phyloP scores from a whole-genome alignment of 2,113 vertebrate genomes.

The Laticauda laticaudata region DNA sequence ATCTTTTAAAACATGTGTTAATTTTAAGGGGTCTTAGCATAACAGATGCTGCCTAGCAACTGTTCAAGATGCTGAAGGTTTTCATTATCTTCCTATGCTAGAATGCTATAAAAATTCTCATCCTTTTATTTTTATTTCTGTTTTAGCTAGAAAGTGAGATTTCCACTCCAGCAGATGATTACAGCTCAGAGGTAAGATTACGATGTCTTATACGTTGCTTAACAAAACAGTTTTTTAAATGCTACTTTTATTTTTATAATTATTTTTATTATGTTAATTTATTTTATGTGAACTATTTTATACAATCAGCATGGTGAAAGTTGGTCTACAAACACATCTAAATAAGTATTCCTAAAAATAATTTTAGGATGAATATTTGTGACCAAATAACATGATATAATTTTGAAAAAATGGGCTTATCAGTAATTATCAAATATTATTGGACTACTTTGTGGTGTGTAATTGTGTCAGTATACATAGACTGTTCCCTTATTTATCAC shows the following conservation, averaged over 20 bases:
- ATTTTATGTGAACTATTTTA: neutral
- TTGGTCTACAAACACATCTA: neutral
- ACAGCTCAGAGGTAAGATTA: conserved; percentile 90
- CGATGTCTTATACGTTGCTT: neutral
- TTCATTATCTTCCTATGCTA: conserved; percentile 7
- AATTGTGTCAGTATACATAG: neutral
- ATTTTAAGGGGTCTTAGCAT: neutral
- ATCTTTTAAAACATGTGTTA: neutral
- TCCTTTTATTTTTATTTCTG: conserved; percentile 55
- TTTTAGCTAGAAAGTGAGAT: conserved; percentile 92
- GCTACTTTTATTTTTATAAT: neutral
- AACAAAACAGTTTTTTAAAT: neutral
- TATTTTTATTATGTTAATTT: neutral
- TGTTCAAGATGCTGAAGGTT: neutral
- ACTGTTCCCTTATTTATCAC: neutral
- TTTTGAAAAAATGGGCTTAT: neutral
- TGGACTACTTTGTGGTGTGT: neutral
- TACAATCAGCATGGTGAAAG: neutral
- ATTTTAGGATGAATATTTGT: neutral
- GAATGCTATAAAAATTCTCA: conserved; percentile 50
- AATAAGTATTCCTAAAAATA: neutral
- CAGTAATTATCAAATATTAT: neutral
- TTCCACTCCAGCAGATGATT: conserved; percentile 91
- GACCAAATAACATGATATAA: neutral
- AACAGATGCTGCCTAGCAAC: neutral